Conservation (phyloP, 2,797 vertebrate species). For the Natrix natrix region DNA sequence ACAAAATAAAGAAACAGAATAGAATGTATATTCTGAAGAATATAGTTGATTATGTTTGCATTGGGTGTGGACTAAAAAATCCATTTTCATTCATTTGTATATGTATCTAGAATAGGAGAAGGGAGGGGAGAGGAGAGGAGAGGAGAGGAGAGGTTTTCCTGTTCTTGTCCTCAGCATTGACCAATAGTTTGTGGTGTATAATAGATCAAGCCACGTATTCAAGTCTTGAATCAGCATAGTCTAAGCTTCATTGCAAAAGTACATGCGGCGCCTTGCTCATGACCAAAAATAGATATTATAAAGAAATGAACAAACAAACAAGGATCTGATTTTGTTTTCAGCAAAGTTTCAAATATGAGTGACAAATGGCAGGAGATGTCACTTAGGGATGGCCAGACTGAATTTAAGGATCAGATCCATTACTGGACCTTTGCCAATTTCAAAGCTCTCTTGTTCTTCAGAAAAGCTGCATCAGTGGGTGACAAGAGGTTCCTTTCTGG, state of each 20-base stretch:
- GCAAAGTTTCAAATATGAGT: neutral
- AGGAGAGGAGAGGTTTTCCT: neutral
- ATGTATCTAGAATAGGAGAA: neutral
- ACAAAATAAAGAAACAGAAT: neutral
- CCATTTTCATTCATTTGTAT: neutral
- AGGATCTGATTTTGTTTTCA: neutral
- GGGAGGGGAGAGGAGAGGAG: neutral
- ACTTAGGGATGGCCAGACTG: neutral
- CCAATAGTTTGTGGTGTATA: neutral
- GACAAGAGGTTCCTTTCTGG: neutral
- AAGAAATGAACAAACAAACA: neutral
- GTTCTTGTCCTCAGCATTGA: neutral
- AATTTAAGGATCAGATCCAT: neutral
- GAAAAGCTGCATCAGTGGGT: neutral
- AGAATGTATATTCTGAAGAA: neutral
- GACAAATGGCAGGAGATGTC: neutral
- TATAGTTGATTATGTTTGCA: neutral
- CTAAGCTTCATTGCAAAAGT: neutral
- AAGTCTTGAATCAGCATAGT: neutral
- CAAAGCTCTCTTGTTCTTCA: neutral
- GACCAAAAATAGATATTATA: neutral
- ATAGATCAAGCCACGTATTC: neutral
- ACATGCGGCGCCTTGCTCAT: neutral
- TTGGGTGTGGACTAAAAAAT: neutral
- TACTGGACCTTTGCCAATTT: neutral